These are phyloP conservation scores for Ovis canadensis DNA, from an alignment of 2,113 vertebrate genomes.

Conservation along the genomic window DNA sequence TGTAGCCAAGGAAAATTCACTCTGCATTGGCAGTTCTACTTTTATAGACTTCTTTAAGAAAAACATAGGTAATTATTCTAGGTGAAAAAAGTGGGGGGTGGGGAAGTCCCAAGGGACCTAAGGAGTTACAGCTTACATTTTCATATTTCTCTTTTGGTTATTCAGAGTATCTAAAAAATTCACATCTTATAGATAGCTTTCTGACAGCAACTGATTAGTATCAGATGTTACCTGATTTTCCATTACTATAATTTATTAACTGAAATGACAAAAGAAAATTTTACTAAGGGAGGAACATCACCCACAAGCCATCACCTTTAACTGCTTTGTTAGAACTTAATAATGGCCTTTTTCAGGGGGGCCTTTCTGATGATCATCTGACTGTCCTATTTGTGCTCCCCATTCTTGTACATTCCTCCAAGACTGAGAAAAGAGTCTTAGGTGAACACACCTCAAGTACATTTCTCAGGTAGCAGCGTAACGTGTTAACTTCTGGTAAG, in stretches of 20 bases:
- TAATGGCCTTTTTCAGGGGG: background rate
- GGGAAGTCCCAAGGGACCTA: background rate
- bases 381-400: background rate
- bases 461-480: background rate
- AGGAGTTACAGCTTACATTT: background rate
- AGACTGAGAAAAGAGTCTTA: background rate
- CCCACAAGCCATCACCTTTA: background rate
- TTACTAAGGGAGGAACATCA: background rate
- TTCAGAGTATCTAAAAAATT: background rate
- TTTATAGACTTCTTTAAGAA: background rate
- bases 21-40: background rate
- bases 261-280: background rate
- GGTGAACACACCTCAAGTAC: background rate
- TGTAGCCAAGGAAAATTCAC: slow-evolving; percentile 13
- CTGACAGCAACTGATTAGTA: background rate
- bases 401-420: background rate
- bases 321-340: background rate
- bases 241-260: background rate
- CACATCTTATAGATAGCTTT: background rate
- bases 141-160: background rate
- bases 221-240: background rate
- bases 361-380: background rate
- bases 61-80: background rate
- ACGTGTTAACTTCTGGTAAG: background rate
- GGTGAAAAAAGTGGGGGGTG: background rate